phyloP scores from a whole-genome alignment of 1,140 invertebrate genomes.

The Chironomus striatipennis region DNA sequence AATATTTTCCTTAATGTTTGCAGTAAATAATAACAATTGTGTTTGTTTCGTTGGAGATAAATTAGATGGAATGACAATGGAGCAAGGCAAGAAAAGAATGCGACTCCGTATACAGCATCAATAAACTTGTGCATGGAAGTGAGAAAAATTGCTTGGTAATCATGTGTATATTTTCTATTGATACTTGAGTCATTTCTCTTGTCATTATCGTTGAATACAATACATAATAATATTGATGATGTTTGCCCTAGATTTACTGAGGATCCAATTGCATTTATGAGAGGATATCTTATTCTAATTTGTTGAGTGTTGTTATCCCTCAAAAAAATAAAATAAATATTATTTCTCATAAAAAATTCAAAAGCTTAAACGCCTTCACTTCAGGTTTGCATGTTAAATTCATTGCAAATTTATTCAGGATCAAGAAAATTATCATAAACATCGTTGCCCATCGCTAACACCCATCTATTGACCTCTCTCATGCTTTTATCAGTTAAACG shows the following conservation, averaged over 20 bases:
- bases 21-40: conserved; percentile 18
- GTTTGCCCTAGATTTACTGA: too few relatives aligned
- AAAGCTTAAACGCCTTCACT: neutral
- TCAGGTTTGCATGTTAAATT: neutral
- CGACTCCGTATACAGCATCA: too few relatives aligned
- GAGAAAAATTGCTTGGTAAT: conserved; percentile 13
- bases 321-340: neutral
- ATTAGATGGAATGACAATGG: neutral
- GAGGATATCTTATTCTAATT: neutral
- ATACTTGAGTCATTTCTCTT: too few relatives aligned
- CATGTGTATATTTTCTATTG: neutral
- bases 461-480: too few relatives aligned
- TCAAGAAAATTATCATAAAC: conserved; percentile 8
- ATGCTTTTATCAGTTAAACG: too few relatives aligned
- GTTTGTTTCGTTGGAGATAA: conserved; percentile 10
- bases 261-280: too few relatives aligned
- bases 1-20: neutral
- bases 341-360: neutral
- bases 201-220: too few relatives aligned
- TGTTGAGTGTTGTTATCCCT: neutral
- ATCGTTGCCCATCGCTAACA: neutral
- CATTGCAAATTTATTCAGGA: conserved; percentile 9
- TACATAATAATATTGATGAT: too few relatives aligned
- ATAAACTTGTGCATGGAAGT: neutral
- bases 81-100: too few relatives aligned